Base-by-base conservation (phyloP, 2,888 invertebrate species). In the Nysson spinosus region DNA sequence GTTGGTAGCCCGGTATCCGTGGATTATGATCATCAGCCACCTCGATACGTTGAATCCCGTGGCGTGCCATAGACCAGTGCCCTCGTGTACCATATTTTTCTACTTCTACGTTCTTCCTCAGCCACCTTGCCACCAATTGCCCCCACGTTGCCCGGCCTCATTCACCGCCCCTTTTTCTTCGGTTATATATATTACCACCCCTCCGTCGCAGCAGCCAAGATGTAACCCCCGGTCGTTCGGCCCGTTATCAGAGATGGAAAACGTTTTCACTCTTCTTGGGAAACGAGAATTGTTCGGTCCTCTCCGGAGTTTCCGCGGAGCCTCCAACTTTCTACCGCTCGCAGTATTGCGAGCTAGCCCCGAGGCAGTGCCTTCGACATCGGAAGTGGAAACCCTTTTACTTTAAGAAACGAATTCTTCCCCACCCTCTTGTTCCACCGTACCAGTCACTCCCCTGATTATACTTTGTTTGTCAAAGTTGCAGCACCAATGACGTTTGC, bases 61-160 rank as follows among this genome's bases (percentile, higher is more conserved):
- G 57, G 64, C 64, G 78, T 82, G 79, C 80, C 83, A 81, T 75
- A 81, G 75, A 76, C 80, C 79, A 46, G 82, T 77, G 77, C 79
- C 81, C 82, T 81, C 80, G 77, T 79, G 78, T 72, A 82, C 82
- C 84, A 84, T 84, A 80, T 82, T 83, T 81, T 57, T 64, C 55
- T 39, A 35, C 37, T 51, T 63, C n/a, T n/a, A n/a, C 60, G 69
- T 39, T 61, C 35, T 63, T 69, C 47, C 56, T 66, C 58, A 24
- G 44, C 65, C 57, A 44, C 69, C 66, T 50, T 54, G 39, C 68
- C 71, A 30, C 61, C 66, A 35, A 65, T 55, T 55, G 49, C 52
- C 58, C 14, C 49, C 26, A 9, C 63, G 19, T 54, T 49, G 43
- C 58, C 51, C 39, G 58, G 34, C 62, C 67, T 72, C 76, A 72